Percentiles rank a stretch among this genome's conserved stretches.
phyloP scores from a whole-genome alignment of 2,113 vertebrate species.

The Xiphias gladius region DNA sequence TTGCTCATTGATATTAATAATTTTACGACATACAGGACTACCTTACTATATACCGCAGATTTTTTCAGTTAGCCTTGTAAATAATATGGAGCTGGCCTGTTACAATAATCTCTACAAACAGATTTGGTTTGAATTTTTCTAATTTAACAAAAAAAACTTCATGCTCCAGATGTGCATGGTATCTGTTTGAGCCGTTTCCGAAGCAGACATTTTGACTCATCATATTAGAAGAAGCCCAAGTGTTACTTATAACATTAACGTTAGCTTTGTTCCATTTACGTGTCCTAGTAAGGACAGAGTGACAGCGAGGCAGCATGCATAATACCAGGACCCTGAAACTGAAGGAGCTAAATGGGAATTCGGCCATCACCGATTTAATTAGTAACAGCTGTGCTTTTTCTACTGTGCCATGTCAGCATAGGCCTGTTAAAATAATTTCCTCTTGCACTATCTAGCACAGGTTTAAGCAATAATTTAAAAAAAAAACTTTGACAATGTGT shows the following conservation, averaged over 20 bases:
- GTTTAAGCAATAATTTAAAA: not conserved
- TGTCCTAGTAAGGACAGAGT: not conserved
- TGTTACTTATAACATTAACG: not conserved
- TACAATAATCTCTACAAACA: not conserved
- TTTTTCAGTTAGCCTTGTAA: not conserved
- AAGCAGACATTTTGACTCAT: not conserved
- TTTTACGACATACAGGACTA: not conserved
- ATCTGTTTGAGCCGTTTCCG: not conserved
- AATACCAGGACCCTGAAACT: not conserved
- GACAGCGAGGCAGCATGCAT: not conserved
- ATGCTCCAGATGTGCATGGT: no score
- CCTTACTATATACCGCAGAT: not conserved
- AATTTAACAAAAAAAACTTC: not conserved
- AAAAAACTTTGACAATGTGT: accelerated
- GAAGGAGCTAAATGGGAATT: not conserved
- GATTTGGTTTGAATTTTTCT: not conserved
- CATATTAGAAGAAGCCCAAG: not conserved
- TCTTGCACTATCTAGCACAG: not conserved
- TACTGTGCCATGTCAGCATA: not conserved
- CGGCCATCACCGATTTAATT: not conserved
- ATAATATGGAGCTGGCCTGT: not conserved
- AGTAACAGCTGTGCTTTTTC: not conserved
- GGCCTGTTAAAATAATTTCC: not conserved
- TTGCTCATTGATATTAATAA: not conserved
- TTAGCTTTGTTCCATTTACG: not conserved